These are phyloP conservation scores for Choloepus hoffmanni DNA, from an alignment of 2,113 vertebrate species.

Conservation along the genomic window DNA sequence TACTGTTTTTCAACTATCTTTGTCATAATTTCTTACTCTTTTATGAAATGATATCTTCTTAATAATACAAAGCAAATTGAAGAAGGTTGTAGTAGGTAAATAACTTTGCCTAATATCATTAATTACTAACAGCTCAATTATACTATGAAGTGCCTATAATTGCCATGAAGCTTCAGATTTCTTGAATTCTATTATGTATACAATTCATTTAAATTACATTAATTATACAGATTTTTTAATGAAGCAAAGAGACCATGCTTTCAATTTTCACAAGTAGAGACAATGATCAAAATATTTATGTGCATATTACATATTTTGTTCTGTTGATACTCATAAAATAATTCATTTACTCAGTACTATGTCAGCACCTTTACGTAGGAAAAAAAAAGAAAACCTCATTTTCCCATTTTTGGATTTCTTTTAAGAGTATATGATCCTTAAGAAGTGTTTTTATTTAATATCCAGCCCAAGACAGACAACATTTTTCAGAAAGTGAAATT, in stretches of 20 bases:
- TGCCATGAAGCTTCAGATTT: constrained; percentile 69
- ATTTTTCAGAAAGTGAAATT: constrained; percentile 55
- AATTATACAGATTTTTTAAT: constrained; percentile 77
- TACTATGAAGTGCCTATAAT: constrained; percentile 62
- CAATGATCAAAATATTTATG: constrained; percentile 82
- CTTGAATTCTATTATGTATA: constrained; percentile 71
- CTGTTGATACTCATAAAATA: constrained; percentile 71
- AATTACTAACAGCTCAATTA: constrained; percentile 74
- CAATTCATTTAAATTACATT: constrained; percentile 79
- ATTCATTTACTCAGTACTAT: constrained; percentile 57
- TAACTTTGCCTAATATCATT: constrained; percentile 70
- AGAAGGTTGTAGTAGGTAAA: constrained; percentile 66
- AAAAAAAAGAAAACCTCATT: background rate
- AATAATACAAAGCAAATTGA: constrained; percentile 63
- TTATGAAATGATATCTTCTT: constrained; percentile 61
- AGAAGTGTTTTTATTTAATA: constrained; percentile 23
- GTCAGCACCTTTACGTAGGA: constrained; percentile 59
- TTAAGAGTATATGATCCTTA: constrained; percentile 22
- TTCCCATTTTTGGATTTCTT: background rate
- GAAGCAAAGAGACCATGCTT: constrained; percentile 65
- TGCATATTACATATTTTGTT: constrained; percentile 67
- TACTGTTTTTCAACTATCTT: constrained; percentile 46
- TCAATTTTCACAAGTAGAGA: constrained; percentile 72
- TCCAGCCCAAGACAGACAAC: background rate
- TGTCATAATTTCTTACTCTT: constrained; percentile 52